Evolutionary conservation across 1,140 invertebrate genomes (phyloP).

Genomic region (Bombyx mori): DNA sequence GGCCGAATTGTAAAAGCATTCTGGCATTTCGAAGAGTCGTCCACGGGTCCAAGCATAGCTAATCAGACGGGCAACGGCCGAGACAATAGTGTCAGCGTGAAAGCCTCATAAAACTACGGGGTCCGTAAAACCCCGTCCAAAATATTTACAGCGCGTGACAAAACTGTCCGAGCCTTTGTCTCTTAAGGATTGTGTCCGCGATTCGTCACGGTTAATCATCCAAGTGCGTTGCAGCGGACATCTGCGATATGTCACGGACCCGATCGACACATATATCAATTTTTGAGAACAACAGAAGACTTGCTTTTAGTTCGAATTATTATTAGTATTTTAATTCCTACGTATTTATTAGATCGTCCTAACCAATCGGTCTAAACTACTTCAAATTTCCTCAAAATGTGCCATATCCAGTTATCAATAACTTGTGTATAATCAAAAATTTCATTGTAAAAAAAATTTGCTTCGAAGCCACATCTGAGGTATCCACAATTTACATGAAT

Average conservation of each 20-base stretch:
- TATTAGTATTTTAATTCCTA: too few relatives aligned
- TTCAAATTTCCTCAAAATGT: too few relatives aligned
- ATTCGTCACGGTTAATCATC: constrained; percentile 49
- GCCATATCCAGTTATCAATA: too few relatives aligned
- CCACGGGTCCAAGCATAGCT: constrained; percentile 32
- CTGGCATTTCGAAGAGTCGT: constrained; percentile 15
- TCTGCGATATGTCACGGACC: constrained; percentile 21
- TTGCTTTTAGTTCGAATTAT: too few relatives aligned
- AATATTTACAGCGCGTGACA: constrained; percentile 68
- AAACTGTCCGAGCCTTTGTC: constrained; percentile 47
- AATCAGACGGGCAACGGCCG: constrained; percentile 31
- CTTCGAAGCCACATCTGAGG: too few relatives aligned
- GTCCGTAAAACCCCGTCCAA: constrained; percentile 53
- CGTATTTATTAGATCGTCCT: too few relatives aligned
- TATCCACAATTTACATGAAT: too few relatives aligned
- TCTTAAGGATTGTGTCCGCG: constrained; percentile 42
- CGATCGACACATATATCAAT: constrained; percentile 19
- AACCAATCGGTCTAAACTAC: too few relatives aligned
- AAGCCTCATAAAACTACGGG: constrained; percentile 56
- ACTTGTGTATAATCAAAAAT: too few relatives aligned
- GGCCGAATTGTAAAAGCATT: constrained; percentile 2
- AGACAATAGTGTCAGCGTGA: constrained; percentile 55
- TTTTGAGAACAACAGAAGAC: constrained; percentile 7
- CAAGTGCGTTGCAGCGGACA: constrained; percentile 28
- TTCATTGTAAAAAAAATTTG: too few relatives aligned